A percentile compares a stretch with the other conserved stretches of the same genome.
Evolutionary conservation across 2,113 vertebrate genomes (phyloP).

Genomic region (Phyllostomus hastatus): DNA sequence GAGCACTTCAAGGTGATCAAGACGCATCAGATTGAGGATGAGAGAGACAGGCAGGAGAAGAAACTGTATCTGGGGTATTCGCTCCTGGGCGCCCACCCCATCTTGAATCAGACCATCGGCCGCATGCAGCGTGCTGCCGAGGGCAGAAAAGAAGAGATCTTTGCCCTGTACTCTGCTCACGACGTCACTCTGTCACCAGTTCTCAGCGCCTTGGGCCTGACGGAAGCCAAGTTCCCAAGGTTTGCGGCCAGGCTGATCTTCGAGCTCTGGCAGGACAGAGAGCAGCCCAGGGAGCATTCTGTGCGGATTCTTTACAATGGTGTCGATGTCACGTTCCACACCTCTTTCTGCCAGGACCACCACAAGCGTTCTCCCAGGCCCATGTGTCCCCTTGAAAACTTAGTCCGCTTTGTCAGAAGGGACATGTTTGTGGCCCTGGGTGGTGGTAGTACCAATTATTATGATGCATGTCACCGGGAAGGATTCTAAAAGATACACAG

Average conservation of each 20-base stretch:
- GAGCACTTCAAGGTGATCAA: slow-evolving; percentile 94
- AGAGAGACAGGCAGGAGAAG: slow-evolving; percentile 86
- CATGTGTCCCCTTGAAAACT: slow-evolving; percentile 93
- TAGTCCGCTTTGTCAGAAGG: slow-evolving; percentile 89
- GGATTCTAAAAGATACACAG: slow-evolving; percentile 65
- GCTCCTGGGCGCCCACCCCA: slow-evolving; percentile 90
- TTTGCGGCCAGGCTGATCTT: slow-evolving; percentile 96
- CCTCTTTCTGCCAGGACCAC: slow-evolving; percentile 90
- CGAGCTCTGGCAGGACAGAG: slow-evolving; percentile 93
- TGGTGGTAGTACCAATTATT: slow-evolving; percentile 85
- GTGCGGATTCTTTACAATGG: slow-evolving; percentile 95
- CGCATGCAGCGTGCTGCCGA: slow-evolving; percentile 86
- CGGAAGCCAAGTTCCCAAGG: slow-evolving; percentile 90
- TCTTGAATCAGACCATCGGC: slow-evolving; percentile 90
- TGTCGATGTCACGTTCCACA: slow-evolving; percentile 94
- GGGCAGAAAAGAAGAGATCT: slow-evolving; percentile 81
- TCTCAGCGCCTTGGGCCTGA: slow-evolving; percentile 93
- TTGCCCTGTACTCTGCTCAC: slow-evolving; percentile 93
- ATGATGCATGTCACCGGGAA: slow-evolving; percentile 89
- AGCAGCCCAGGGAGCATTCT: slow-evolving; percentile 82
- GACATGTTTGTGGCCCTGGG: slow-evolving; percentile 93
- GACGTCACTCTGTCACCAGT: slow-evolving; percentile 95
- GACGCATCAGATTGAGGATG: slow-evolving; percentile 93
- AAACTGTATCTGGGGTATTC: slow-evolving; percentile 92
- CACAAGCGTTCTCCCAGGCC: slow-evolving; percentile 82